Base-by-base conservation (phyloP, 1,140 invertebrate genomes). In the Procambarus clarkii region DNA sequence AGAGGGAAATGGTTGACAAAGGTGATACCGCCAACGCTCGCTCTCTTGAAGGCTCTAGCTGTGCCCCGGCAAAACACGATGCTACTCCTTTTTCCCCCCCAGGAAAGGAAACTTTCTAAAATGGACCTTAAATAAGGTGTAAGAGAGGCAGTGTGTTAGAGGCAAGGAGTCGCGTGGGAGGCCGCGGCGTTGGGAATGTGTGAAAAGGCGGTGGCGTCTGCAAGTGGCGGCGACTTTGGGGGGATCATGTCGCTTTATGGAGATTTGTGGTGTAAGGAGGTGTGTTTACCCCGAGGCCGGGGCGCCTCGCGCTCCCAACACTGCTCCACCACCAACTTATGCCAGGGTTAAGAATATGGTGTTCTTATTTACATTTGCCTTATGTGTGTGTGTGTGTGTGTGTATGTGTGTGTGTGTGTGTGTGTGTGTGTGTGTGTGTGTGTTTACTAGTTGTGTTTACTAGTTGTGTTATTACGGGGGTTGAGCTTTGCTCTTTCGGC, bases 1-100 rank as follows among this genome's bases (percentile, higher is more conserved):
- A 83, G 81, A 83, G 81, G 77, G 24, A 64, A 69, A 69, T n/a
- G 34, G 81, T 69, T 64, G 81, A 83, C 81, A 69, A 69, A 83
- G 81, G 50, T 69, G 58, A 46, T 83, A 83, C 18, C 34, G 60
- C 5, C n/a, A 34, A 74, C n/a, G 24, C 69, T 34, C 60, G 21
- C n/a, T 74, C 69, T 74, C 8, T 2, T 34, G 8, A 3, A 15
- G 8, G 1, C n/a, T 34, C 11, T 74, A 1, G 5, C n/a, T 7
- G 7, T 74, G 5, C n/a, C 69, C 24, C 69, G 18, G 60, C 4
- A 64, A 64, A 64, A 64, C 60, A 64, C 60, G 18, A 1, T 11
- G 21, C 60, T 64, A 18, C 18, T 64, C 13, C 13, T 58, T 58
- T 13, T 13, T 64, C 60, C 60, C 4, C 4, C 60, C 13, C 60